These are phyloP conservation scores for Rotaria sp. DNA, from an alignment of 2,888 invertebrate genomes.

Conservation along the genomic window DNA sequence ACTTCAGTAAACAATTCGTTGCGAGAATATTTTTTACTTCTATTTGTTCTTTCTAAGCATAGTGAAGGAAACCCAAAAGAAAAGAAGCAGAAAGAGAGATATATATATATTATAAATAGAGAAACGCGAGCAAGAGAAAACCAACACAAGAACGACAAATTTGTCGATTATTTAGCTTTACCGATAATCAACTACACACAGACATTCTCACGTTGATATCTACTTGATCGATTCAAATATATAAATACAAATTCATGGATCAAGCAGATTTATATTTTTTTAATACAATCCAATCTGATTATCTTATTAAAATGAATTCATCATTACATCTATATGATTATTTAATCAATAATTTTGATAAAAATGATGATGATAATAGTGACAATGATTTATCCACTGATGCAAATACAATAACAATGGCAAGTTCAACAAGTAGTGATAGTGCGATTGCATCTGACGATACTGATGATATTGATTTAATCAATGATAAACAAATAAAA, in stretches of 20 bases:
- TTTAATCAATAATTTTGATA: not conserved
- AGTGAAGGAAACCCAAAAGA: not conserved
- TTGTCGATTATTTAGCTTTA: not conserved
- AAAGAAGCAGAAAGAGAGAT: not conserved
- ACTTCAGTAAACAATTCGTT: not conserved
- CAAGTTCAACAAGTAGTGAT: not conserved
- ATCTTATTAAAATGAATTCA: not conserved
- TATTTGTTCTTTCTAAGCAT: not conserved
- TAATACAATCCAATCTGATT: not conserved
- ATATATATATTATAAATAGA: not conserved
- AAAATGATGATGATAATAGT: not conserved
- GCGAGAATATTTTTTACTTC: not conserved
- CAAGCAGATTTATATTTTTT: not conserved
- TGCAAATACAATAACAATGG: not conserved
- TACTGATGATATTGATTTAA: not conserved
- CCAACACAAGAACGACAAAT: not conserved
- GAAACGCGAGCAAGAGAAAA: not conserved
- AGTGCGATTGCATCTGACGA: not conserved
- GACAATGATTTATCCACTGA: conserved; percentile 14
- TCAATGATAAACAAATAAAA: not conserved
- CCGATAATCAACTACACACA: not conserved
- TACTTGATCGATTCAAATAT: not conserved
- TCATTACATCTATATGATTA: not conserved
- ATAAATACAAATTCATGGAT: not conserved
- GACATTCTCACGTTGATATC: not conserved